Percentiles rank a stretch among this genome's conserved stretches.
These are phyloP conservation scores for Stenichneumon culpator DNA, from an alignment of 2,888 invertebrate species.

Conservation along the genomic window DNA sequence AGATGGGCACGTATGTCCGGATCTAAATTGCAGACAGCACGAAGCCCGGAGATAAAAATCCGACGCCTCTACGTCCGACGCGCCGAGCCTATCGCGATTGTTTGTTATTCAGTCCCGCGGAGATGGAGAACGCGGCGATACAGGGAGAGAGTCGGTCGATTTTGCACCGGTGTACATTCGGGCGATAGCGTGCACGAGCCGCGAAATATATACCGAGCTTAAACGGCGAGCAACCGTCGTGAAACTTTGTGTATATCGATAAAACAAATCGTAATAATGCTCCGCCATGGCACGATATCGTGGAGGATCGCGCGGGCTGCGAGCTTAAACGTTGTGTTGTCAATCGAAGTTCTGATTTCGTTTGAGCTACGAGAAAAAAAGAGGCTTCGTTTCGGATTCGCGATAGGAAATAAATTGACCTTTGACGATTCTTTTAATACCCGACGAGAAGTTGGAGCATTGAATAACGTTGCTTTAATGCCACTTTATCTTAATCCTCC, in stretches of 20 bases:
- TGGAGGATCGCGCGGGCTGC: slow-evolving; percentile 2
- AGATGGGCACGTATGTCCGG: not conserved
- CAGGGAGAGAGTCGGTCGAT: slow-evolving; percentile 9
- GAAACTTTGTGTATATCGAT: slow-evolving; percentile 17
- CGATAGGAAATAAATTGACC: not conserved
- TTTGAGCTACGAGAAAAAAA: not conserved
- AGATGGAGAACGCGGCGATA: slow-evolving; percentile 22
- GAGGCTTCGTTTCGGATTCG: not conserved
- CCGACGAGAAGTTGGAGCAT: slow-evolving; percentile 1
- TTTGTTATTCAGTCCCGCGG: slow-evolving; percentile 32
- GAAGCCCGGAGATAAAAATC: slow-evolving; percentile 12
- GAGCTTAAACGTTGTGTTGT: no score
- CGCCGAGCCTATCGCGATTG: slow-evolving; percentile 6
- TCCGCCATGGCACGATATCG: not conserved
- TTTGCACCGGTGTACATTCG: not conserved
- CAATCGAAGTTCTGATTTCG: not conserved
- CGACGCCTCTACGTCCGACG: slow-evolving; percentile 14
- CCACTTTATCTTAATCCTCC: not conserved
- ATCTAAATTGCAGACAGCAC: slow-evolving; percentile 29
- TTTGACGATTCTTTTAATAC: not conserved
- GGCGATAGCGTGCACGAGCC: slow-evolving; percentile 11
- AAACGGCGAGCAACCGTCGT: slow-evolving; percentile 7
- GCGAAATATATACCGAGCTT: slow-evolving; percentile 3
- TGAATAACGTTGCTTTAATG: slow-evolving; percentile 16
- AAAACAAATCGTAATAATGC: slow-evolving; percentile 32